phyloP scores from a whole-genome alignment of 2,888 invertebrate genomes.

The Synanthedon formicaeformis region DNA sequence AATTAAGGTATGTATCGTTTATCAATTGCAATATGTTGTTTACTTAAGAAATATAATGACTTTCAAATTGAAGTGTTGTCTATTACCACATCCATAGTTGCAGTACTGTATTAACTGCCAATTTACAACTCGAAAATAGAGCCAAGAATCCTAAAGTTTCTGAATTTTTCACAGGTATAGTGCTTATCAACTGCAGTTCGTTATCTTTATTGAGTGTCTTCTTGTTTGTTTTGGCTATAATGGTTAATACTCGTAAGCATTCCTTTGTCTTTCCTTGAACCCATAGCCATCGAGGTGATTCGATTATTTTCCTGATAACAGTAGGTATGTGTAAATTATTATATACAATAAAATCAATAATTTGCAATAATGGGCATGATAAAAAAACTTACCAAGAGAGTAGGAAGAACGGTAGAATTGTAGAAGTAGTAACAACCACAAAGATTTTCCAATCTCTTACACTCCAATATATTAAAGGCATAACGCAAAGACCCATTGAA shows the following conservation, averaged over 20 bases:
- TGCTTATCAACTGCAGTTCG: constrained; percentile 29
- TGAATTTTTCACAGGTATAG: constrained; percentile 24
- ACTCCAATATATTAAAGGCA: constrained; percentile 43
- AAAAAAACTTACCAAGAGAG: constrained; percentile 29
- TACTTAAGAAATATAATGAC: too few relatives aligned
- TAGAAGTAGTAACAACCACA: constrained; percentile 27
- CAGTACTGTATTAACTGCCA: constrained; percentile 66
- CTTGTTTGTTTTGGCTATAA: constrained; percentile 68
- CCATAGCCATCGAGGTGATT: constrained; percentile 76
- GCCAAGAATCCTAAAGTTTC: constrained; percentile 64
- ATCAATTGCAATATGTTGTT: too few relatives aligned
- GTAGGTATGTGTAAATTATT: not conserved
- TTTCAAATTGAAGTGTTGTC: not conserved
- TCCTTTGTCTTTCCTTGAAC: constrained; percentile 56
- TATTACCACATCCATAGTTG: constrained; percentile 68
- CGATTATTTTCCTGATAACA: constrained; percentile 66
- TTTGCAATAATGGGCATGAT: not conserved
- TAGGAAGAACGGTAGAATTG: constrained; percentile 28
- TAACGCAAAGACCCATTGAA: constrained; percentile 28
- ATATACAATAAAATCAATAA: too few relatives aligned
- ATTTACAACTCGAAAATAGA: constrained; percentile 66
- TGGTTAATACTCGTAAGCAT: constrained; percentile 59
- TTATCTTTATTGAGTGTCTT: constrained; percentile 47
- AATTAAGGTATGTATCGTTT: too few relatives aligned
- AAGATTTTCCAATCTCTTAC: constrained; percentile 37